Percentiles rank a stretch among this genome's conserved stretches.
phyloP scores from a whole-genome alignment of 2,888 invertebrate species.

The Apamea sordens region DNA sequence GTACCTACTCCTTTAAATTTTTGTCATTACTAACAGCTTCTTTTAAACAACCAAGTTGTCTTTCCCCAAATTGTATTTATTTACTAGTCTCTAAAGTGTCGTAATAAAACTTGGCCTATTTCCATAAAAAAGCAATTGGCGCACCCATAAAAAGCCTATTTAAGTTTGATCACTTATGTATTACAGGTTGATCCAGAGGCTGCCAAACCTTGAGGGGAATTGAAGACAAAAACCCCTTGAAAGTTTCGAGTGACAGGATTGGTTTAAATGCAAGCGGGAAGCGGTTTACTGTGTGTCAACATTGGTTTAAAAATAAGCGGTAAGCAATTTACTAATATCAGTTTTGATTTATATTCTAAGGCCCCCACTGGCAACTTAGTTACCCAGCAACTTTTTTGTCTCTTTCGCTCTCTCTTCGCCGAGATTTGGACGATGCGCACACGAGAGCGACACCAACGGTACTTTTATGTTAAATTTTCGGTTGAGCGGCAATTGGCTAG shows the following conservation, averaged over 20 bases:
- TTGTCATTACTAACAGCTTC: not conserved
- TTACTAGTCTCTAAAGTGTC: not conserved
- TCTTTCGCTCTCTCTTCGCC: too few species aligned
- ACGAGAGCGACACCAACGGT: too few species aligned
- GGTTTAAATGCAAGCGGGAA: slow-evolving; percentile 48
- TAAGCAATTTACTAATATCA: not conserved
- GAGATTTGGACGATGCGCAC: too few species aligned
- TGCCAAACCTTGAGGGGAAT: slow-evolving; percentile 75
- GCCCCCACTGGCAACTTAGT: too few species aligned
- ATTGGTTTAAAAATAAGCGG: not conserved
- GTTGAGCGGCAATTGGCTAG: too few species aligned
- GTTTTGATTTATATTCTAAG: not conserved
- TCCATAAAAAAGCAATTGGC: slow-evolving; percentile 18
- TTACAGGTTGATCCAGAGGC: slow-evolving; percentile 71
- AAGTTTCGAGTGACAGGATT: slow-evolving; percentile 69
- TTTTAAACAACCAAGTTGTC: not conserved
- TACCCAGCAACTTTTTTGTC: too few species aligned
- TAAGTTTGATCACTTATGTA: slow-evolving; percentile 68
- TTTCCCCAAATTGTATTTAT: not conserved
- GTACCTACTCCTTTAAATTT: not conserved
- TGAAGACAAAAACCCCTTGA: slow-evolving; percentile 78
- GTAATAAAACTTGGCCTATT: slow-evolving; percentile 15
- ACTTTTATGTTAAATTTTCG: too few species aligned
- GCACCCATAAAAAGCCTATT: slow-evolving; percentile 67
- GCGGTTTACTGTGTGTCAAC: slow-evolving; percentile 5